phyloP scores from a whole-genome alignment of 1,140 invertebrate species.

The Wiebesia pumilae region DNA sequence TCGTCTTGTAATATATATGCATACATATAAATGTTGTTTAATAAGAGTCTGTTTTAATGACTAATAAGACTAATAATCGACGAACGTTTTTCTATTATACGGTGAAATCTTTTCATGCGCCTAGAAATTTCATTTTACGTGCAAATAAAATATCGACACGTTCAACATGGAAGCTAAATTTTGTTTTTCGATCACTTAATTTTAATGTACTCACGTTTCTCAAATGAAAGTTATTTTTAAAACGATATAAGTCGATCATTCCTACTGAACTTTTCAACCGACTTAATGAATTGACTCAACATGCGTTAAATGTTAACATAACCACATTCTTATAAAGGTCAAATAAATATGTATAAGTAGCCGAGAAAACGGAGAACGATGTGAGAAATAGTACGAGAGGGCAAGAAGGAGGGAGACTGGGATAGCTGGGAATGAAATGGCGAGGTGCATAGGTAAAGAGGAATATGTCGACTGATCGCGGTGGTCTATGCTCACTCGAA shows the following conservation, averaged over 20 bases:
- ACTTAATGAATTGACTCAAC: background rate
- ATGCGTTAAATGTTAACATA: background rate
- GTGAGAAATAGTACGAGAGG: background rate
- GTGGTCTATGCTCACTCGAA: background rate
- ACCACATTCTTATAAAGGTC: background rate
- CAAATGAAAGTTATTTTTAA: constrained; percentile 12
- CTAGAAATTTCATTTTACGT: background rate
- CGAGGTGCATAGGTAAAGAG: background rate
- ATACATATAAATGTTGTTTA: too few species aligned
- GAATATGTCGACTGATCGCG: background rate
- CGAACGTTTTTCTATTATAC: too few species aligned
- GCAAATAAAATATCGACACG: background rate
- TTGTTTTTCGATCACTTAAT: background rate
- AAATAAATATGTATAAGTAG: background rate
- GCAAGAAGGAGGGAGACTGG: background rate
- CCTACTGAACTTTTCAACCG: background rate
- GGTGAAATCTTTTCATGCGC: too few species aligned
- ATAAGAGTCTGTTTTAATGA: background rate
- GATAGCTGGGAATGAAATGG: background rate
- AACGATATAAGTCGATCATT: background rate
- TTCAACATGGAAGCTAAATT: background rate
- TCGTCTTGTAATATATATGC: too few species aligned
- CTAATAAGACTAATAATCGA: background rate
- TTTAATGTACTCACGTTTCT: background rate
- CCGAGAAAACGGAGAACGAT: background rate